A percentile compares a stretch with the other conserved stretches of the same genome.
phyloP scores from a whole-genome alignment of 2,113 vertebrate genomes.

The Pitta sordida region DNA sequence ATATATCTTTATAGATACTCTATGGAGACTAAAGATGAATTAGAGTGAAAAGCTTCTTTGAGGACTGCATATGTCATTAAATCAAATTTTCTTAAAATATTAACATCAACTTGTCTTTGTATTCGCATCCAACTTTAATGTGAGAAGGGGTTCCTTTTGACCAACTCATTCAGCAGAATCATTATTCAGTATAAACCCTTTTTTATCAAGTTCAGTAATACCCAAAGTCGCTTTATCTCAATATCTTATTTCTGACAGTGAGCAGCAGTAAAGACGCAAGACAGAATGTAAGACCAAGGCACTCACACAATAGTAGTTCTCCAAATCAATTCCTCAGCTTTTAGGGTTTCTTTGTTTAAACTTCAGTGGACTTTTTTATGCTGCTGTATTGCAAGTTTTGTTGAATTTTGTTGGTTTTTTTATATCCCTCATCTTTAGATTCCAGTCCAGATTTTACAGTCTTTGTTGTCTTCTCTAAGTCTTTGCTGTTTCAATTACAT shows the following conservation, averaged over 20 bases:
- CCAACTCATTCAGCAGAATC: background rate
- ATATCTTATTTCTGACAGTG: background rate
- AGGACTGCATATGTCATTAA: background rate
- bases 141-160: background rate
- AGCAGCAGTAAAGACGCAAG: background rate
- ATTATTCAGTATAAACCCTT: background rate
- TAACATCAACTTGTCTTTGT: background rate
- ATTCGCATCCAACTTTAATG: background rate
- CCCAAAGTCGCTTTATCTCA: background rate
- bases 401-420: background rate
- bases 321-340: background rate
- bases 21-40: background rate
- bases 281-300: background rate
- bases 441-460: background rate
- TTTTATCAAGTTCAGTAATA: background rate
- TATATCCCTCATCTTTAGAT: fast-evolving
- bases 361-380: background rate
- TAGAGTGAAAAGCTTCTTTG: background rate
- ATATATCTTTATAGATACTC: background rate
- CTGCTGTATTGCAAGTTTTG: background rate
- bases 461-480: background rate
- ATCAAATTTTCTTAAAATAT: background rate
- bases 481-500: background rate
- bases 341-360: background rate
- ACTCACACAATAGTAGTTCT: fast-evolving